These are phyloP conservation scores for Aphelocoma californica DNA, from an alignment of 2,797 vertebrate species.

Conservation along the genomic window DNA sequence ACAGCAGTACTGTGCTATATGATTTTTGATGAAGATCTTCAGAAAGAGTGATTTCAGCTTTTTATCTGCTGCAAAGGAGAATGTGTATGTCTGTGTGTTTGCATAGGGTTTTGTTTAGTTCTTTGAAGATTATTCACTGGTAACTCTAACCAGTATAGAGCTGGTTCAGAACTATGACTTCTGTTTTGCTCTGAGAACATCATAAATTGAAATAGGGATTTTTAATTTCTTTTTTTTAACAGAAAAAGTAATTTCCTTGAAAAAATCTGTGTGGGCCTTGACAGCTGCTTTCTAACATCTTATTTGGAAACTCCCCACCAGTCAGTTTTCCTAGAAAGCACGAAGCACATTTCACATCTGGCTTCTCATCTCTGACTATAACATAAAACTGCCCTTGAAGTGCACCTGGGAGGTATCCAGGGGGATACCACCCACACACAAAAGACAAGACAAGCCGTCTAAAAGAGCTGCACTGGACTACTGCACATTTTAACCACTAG, in stretches of 20 bases:
- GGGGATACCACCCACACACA: background rate
- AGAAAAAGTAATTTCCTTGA: background rate
- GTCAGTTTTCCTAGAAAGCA: background rate
- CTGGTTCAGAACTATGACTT: background rate
- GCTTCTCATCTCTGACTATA: background rate
- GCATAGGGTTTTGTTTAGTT: background rate
- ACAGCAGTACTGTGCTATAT: background rate
- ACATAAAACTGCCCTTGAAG: constrained; percentile 37
- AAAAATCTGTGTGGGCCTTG: constrained; percentile 3
- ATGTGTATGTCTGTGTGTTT: background rate
- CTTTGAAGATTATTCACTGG: background rate
- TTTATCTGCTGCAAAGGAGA: background rate
- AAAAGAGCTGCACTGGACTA: background rate
- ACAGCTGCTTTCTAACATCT: background rate
- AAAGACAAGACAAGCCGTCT: background rate
- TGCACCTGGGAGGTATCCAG: constrained; percentile 1
- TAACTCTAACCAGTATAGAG: background rate
- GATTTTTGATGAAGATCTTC: background rate
- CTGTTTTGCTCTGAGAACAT: background rate
- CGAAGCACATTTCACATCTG: background rate
- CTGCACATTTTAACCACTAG: background rate
- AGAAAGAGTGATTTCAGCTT: background rate
- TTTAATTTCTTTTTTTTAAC: background rate
- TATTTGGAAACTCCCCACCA: background rate
- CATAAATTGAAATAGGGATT: background rate